Evolutionary conservation across 2,113 vertebrate genomes (phyloP).

Genomic region (Eolophus roseicapilla): DNA sequence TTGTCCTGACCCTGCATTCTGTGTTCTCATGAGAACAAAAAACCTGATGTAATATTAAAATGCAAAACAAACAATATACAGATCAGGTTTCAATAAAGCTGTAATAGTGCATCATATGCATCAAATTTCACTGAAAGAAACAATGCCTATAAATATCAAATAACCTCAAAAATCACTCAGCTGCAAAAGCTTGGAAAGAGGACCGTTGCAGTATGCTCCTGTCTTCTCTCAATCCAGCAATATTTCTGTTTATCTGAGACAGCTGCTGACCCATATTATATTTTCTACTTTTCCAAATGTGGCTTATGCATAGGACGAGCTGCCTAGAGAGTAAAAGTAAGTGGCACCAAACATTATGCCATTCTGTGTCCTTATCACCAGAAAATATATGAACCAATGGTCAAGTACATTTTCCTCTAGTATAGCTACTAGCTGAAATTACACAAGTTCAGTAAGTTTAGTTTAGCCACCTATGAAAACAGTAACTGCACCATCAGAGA

Average conservation of each 20-base stretch:
- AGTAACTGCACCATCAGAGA: background rate
- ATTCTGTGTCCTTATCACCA: background rate
- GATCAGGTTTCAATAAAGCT: background rate
- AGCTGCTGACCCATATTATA: background rate
- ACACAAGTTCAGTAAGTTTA: background rate
- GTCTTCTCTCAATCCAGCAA: background rate
- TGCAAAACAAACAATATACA: background rate
- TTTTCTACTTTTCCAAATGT: constrained; percentile 21
- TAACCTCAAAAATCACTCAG: background rate
- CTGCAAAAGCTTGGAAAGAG: background rate
- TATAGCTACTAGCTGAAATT: background rate
- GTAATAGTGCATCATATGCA: background rate
- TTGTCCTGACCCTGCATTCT: background rate
- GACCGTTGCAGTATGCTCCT: background rate
- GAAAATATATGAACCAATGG: background rate
- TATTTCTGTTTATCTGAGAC: background rate
- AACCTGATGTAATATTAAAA: background rate
- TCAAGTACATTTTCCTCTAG: background rate
- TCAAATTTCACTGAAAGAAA: background rate
- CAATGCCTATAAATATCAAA: background rate
- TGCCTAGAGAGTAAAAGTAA: background rate
- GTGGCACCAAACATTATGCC: background rate
- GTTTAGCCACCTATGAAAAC: background rate
- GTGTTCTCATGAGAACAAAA: background rate
- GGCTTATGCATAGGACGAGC: background rate